phyloP scores from a whole-genome alignment of 1,140 invertebrate species.

The Drosophila pruinosa region DNA sequence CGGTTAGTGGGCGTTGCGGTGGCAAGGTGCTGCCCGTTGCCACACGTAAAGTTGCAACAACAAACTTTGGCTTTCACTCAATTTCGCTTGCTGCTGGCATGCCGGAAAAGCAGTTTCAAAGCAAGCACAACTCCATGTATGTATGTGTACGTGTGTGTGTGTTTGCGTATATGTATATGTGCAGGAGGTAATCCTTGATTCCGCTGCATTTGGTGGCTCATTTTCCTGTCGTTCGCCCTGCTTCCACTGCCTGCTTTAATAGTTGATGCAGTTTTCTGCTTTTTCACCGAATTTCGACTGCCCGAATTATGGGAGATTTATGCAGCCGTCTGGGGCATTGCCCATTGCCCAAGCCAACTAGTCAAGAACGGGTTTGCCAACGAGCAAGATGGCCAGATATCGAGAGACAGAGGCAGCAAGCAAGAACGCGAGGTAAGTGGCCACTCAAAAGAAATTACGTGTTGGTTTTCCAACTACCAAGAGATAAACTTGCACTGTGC shows the following conservation, averaged over 20 bases:
- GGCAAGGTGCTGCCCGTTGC: neutral
- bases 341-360: slow-evolving; percentile 35
- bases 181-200: slow-evolving; percentile 68
- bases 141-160: slow-evolving; percentile 10
- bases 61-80: slow-evolving; percentile 76
- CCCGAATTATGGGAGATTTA: slow-evolving; percentile 71
- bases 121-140: slow-evolving; percentile 17
- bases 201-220: slow-evolving; percentile 68
- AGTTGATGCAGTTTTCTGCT: slow-evolving; percentile 35
- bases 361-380: slow-evolving; percentile 33
- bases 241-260: slow-evolving; percentile 36
- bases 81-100: slow-evolving; percentile 49
- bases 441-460: slow-evolving; percentile 68
- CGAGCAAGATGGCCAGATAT: neutral
- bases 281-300: slow-evolving; percentile 19
- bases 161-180: slow-evolving; percentile 9
- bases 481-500: slow-evolving; percentile 58
- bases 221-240: slow-evolving; percentile 44
- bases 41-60: slow-evolving; percentile 67
- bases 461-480: slow-evolving; percentile 59
- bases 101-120: slow-evolving; percentile 48
- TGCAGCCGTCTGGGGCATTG: slow-evolving; percentile 56
- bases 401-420: neutral
- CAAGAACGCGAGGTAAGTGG: slow-evolving; percentile 50
- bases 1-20: slow-evolving; percentile 31